phyloP scores from a whole-genome alignment of 1,140 invertebrate genomes.

The Drepana arcuata region DNA sequence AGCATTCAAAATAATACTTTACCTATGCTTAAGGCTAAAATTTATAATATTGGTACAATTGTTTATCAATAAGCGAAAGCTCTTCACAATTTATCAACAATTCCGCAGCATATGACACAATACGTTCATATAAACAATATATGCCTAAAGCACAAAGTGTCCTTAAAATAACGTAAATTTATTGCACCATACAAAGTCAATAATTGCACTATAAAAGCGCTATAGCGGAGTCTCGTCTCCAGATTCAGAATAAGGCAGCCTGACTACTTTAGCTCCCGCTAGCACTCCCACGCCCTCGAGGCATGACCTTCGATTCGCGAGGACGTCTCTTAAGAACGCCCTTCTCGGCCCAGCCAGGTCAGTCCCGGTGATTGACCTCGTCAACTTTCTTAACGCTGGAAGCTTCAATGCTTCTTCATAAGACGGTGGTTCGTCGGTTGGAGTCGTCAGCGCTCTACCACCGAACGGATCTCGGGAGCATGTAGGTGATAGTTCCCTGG shows the following conservation, averaged over 20 bases:
- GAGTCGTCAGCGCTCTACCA: slow-evolving; percentile 68
- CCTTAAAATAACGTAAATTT: too few species aligned
- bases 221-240: slow-evolving; percentile 62
- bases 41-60: too few species aligned
- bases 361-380: slow-evolving; percentile 68
- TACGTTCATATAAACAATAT: slow-evolving; percentile 21
- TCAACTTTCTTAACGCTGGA: slow-evolving; percentile 68
- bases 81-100: slow-evolving; percentile 24
- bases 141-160: too few species aligned
- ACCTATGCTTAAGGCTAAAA: too few species aligned
- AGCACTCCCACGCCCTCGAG: slow-evolving; percentile 63
- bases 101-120: slow-evolving; percentile 36
- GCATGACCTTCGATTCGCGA: slow-evolving; percentile 68
- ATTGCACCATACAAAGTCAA: slow-evolving; percentile 50
- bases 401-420: slow-evolving; percentile 72
- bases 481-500: slow-evolving; percentile 75
- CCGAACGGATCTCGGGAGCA: slow-evolving; percentile 76
- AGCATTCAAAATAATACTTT: too few species aligned
- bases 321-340: slow-evolving; percentile 61
- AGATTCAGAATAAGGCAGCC: slow-evolving; percentile 45
- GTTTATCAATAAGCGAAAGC: slow-evolving; percentile 26
- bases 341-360: slow-evolving; percentile 53
- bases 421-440: slow-evolving; percentile 62
- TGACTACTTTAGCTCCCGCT: slow-evolving; percentile 48
- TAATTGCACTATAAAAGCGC: slow-evolving; percentile 32